Conservation (phyloP, 2,113 vertebrate species). For the Phasianus colchicus region DNA sequence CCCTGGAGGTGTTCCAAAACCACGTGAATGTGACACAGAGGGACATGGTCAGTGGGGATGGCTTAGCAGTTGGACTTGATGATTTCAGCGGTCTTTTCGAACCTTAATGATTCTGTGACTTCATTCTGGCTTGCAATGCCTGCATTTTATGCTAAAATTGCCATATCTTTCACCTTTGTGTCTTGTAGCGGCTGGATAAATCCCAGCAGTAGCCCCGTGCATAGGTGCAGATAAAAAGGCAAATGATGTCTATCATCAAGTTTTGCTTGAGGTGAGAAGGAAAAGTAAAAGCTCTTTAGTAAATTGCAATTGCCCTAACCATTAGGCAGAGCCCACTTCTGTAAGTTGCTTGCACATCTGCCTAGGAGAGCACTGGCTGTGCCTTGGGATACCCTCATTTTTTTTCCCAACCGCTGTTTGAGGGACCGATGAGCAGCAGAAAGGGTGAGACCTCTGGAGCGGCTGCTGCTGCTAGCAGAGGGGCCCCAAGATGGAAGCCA, state of each 20-base stretch:
- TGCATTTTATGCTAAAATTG: neutral
- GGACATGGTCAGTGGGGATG: too few relatives aligned
- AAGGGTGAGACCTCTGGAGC: neutral
- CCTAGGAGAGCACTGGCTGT: accelerated
- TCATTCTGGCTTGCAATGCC: neutral
- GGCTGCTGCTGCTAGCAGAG: neutral
- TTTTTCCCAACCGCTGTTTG: neutral
- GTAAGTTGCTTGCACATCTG: neutral
- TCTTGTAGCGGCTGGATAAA: neutral
- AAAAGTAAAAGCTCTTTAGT: neutral
- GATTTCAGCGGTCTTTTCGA: too few relatives aligned
- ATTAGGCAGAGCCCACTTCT: neutral
- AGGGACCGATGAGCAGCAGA: neutral
- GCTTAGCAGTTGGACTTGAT: too few relatives aligned
- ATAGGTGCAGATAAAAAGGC: neutral
- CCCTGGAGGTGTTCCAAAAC: too few relatives aligned
- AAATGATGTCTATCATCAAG: neutral
- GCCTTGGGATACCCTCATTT: neutral
- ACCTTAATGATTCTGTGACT: too few relatives aligned
- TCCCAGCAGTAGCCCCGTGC: neutral
- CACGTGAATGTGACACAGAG: too few relatives aligned
- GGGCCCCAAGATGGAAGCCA: neutral
- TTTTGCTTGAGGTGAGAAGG: neutral
- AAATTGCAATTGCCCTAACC: neutral
- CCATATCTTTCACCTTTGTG: neutral